phyloP scores from a whole-genome alignment of 2,888 invertebrate genomes.

The Julus scanicus region DNA sequence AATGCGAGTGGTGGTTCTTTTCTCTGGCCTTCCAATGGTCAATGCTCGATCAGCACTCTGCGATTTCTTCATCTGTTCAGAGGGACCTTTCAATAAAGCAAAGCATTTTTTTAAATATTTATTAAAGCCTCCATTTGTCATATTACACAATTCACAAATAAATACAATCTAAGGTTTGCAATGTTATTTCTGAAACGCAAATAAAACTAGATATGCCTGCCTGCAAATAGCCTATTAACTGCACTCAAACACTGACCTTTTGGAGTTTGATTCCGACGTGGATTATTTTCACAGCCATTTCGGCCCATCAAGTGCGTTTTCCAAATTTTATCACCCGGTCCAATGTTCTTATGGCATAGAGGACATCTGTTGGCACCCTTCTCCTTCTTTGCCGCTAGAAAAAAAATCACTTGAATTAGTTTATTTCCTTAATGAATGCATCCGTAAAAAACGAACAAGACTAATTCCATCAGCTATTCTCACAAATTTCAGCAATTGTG shows the following conservation, averaged over 20 bases:
- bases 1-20: conserved; percentile 34
- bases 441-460: conserved; percentile 56
- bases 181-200: not conserved
- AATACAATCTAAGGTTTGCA: not conserved
- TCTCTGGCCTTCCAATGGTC: not conserved
- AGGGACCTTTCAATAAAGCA: not conserved
- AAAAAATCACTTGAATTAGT: no score
- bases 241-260: not conserved
- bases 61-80: conserved; percentile 54
- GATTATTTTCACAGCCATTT: conserved; percentile 57
- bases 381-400: conserved; percentile 55
- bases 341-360: conserved; percentile 83
- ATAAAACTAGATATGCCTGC: not conserved
- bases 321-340: conserved; percentile 80
- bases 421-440: no score
- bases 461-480: not conserved
- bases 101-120: no score
- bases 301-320: conserved; percentile 76
- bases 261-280: conserved; percentile 49
- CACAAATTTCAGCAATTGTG: not conserved
- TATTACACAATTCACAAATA: no score
- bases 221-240: no score
- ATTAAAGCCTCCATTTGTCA: not conserved
- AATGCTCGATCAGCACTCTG: conserved; percentile 54
- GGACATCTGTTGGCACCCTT: conserved; percentile 84